phyloP scores from a whole-genome alignment of 2,113 vertebrate genomes.

The Picathartes gymnocephalus region DNA sequence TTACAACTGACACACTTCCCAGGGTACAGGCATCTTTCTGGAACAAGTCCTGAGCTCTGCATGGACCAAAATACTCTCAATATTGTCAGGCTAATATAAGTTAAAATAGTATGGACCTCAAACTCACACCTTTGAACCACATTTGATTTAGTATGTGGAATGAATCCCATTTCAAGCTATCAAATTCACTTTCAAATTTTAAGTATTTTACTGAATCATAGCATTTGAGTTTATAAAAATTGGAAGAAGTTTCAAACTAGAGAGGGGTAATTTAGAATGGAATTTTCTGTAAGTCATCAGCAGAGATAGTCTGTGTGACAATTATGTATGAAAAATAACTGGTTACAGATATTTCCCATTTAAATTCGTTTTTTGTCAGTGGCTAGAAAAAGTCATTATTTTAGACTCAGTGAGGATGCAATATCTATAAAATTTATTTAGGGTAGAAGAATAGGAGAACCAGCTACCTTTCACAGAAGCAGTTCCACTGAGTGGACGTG shows the following conservation, averaged over 20 bases:
- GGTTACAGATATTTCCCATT: not conserved
- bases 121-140: not conserved
- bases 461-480: not conserved
- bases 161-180: not conserved
- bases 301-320: not conserved
- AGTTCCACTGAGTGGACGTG: not conserved
- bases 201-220: not conserved
- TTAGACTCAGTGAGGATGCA: not conserved
- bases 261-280: not conserved
- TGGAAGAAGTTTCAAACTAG: not conserved
- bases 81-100: not conserved
- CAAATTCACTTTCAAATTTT: not conserved
- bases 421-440: not conserved
- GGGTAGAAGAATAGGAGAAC: not conserved
- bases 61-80: not conserved
- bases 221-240: not conserved
- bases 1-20: not conserved
- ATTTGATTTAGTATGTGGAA: not conserved
- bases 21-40: not conserved
- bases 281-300: not conserved
- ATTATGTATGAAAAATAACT: not conserved
- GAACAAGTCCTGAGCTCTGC: not conserved
- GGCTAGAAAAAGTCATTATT: not conserved
- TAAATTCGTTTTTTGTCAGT: not conserved
- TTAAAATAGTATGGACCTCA: not conserved